Percentiles rank a stretch among this genome's conserved stretches.
phyloP scores from a whole-genome alignment of 2,888 invertebrate species.

The Drosophila seclusa region DNA sequence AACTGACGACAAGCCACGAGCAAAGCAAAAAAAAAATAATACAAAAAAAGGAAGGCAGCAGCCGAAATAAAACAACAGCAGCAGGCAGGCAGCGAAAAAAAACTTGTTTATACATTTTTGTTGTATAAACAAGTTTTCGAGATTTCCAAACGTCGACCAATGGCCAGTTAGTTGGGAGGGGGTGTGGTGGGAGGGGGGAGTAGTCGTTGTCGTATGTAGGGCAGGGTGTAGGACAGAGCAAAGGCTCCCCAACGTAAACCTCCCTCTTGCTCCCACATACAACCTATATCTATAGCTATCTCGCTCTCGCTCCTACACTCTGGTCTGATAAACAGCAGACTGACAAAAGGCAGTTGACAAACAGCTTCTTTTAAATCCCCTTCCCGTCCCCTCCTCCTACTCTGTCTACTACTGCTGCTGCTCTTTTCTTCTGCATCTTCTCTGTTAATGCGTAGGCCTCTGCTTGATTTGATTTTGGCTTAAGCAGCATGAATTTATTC shows the following conservation, averaged over 20 bases:
- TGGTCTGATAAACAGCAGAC: constrained; percentile 9
- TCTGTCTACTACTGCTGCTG: background rate
- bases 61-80: constrained; percentile 47
- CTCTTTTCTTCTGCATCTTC: background rate
- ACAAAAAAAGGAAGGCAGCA: constrained; percentile 53
- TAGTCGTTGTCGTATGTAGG: constrained; percentile 50
- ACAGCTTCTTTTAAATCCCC: constrained; percentile 43
- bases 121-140: constrained; percentile 79
- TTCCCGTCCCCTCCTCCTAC: background rate
- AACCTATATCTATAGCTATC: background rate
- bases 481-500: constrained; percentile 58
- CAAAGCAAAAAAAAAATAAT: constrained; percentile 40
- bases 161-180: constrained; percentile 19
- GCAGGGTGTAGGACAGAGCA: constrained; percentile 60
- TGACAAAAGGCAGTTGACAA: constrained; percentile 62
- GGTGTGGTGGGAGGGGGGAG: constrained; percentile 29
- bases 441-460: constrained; percentile 52
- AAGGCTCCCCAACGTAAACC: constrained; percentile 5
- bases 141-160: constrained; percentile 77
- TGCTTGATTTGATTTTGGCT: constrained; percentile 37
- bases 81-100: constrained; percentile 38
- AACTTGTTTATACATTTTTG: constrained; percentile 75
- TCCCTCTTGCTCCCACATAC: background rate
- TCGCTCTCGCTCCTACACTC: background rate
- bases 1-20: constrained; percentile 75